A percentile compares a stretch with the other conserved stretches of the same genome.
phyloP scores from a whole-genome alignment of 1,140 invertebrate species.

The Drosophila santomea region DNA sequence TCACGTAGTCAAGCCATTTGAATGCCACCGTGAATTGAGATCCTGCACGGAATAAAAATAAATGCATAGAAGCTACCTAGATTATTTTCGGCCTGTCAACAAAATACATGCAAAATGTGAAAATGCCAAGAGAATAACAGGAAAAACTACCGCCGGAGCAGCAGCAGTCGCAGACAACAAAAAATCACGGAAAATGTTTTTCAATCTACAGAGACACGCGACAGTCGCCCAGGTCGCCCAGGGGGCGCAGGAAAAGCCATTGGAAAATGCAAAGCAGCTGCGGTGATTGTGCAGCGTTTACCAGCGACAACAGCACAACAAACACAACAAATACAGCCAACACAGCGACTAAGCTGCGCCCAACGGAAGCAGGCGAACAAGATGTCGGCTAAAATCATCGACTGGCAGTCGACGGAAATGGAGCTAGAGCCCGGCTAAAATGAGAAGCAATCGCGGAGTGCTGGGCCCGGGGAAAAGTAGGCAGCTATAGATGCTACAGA shows the following conservation, averaged over 20 bases:
- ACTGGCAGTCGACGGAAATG: conserved; percentile 70
- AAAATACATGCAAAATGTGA: conserved; percentile 70
- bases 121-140: conserved; percentile 62
- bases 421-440: conserved; percentile 54
- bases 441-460: conserved; percentile 63
- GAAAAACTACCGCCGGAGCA: conserved; percentile 43
- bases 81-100: conserved; percentile 75
- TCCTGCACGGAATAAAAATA: conserved; percentile 44
- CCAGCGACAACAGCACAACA: conserved; percentile 27
- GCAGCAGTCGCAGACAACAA: conserved; percentile 23
- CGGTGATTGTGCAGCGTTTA: conserved; percentile 67
- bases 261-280: conserved; percentile 79
- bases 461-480: conserved; percentile 13
- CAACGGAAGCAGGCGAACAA: conserved; percentile 62
- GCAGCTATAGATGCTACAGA: neutral
- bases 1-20: conserved; percentile 49
- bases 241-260: conserved; percentile 34
- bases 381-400: conserved; percentile 79
- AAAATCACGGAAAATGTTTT: conserved; percentile 71
- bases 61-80: conserved; percentile 52
- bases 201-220: conserved; percentile 68
- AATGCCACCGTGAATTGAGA: conserved; percentile 39
- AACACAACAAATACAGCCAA: conserved; percentile 1
- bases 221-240: conserved; percentile 42
- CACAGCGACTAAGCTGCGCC: conserved; percentile 19